Evolutionary conservation across 2,888 invertebrate genomes (phyloP), one percentile per base, ranked within the genome.

Genomic region (Carpatolechia fugitivella): DNA sequence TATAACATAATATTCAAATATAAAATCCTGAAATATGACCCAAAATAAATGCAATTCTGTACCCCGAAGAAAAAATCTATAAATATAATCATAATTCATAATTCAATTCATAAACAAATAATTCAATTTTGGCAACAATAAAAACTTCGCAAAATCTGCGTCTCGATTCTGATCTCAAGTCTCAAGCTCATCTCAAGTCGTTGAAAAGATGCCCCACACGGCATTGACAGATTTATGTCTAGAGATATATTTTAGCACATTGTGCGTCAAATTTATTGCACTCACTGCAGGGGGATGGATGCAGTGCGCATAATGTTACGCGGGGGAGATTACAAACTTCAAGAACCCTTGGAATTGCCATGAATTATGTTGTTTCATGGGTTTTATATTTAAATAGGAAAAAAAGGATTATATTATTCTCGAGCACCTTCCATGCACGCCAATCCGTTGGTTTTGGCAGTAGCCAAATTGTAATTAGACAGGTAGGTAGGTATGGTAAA

Each of bases 141-240:
- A 49, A 49, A 49, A 49, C 6, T 24, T 16, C 13, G 14, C 40
- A 40, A 35, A 2, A 5, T n/a, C 11, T 35, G n/a, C 10, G 35
- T 35, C n/a, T 13, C 47, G 38, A 40, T n/a, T n/a, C n/a, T n/a
- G n/a, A n/a, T n/a, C n/a, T n/a, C n/a, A n/a, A n/a, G n/a, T n/a
- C n/a, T n/a, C n/a, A n/a, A n/a, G n/a, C n/a, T 24, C 24, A 24
- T 44, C 20, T 35, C 35, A 4, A 16, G 18, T 8, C 40, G 18
- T 38, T 35, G 36, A 47, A 51, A 52, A 54, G 59, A 55, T 48
- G 59, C 54, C 48, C 57, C 57, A 52, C 59, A 56, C 55, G 55
- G 41, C 51, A 58, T 55, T 62, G 61, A 62, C 58, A 59, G 62
- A 62, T 62, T 62, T 62, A 62, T 57, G 57, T 18, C 52, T 57